Evolutionary conservation across 2,113 vertebrate species (phyloP).

Genomic region (Festucalex cinctus): DNA sequence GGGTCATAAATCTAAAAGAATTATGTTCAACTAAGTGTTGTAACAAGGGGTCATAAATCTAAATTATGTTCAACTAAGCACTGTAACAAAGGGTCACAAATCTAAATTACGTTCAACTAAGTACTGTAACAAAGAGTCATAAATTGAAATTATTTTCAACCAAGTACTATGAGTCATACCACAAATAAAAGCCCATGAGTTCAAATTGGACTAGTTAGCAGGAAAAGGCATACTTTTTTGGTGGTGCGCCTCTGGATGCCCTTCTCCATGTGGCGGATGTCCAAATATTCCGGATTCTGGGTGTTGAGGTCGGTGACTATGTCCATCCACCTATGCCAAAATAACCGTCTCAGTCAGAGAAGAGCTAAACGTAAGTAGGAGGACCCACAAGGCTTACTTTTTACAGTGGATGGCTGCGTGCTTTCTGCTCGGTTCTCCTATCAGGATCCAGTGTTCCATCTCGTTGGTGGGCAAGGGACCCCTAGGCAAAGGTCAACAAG

Average conservation of each 20-base stretch:
- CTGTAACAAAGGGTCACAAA: no score
- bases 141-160: no score
- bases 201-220: background rate
- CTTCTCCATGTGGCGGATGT: slow-evolving; percentile 93
- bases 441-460: slow-evolving; percentile 95
- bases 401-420: slow-evolving; percentile 98
- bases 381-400: slow-evolving; percentile 73
- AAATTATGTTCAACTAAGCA: no score
- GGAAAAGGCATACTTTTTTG: slow-evolving; percentile 81
- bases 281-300: slow-evolving; percentile 95
- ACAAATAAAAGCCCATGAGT: background rate
- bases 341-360: background rate
- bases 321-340: slow-evolving; percentile 83
- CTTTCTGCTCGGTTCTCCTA: slow-evolving; percentile 96
- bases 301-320: slow-evolving; percentile 96
- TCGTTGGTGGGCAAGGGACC: slow-evolving; percentile 82
- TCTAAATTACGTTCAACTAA: no score
- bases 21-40: no score
- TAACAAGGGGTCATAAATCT: no score
- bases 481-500: slow-evolving; percentile 55
- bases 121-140: no score
- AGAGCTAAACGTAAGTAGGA: background rate
- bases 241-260: slow-evolving; percentile 94
- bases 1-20: no score
- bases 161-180: background rate